phyloP scores from a whole-genome alignment of 1,140 invertebrate species.

The Zaprionus inermis region DNA sequence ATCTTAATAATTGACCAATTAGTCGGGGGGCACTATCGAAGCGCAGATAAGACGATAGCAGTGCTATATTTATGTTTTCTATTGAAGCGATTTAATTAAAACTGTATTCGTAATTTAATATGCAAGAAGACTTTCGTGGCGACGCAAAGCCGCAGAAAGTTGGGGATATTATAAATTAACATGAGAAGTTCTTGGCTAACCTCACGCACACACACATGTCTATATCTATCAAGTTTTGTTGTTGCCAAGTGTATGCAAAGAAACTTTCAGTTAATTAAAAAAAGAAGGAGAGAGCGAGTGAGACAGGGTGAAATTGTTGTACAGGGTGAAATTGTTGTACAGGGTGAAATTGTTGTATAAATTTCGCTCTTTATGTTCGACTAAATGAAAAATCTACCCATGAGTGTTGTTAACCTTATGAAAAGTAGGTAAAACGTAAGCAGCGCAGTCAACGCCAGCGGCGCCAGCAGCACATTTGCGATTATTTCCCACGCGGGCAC shows the following conservation, averaged over 20 bases:
- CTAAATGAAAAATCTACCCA: conserved; percentile 82
- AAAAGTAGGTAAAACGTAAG: conserved; percentile 69
- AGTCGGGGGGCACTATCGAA: background rate
- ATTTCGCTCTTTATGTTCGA: conserved; percentile 63
- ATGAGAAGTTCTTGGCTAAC: conserved; percentile 25
- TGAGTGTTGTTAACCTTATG: conserved; percentile 82
- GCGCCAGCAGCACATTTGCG: conserved; percentile 72
- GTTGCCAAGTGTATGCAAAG: conserved; percentile 39
- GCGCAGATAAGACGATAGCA: background rate
- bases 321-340: background rate
- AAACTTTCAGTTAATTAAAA: conserved; percentile 81
- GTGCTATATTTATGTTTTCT: background rate
- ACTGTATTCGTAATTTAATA: conserved; percentile 37
- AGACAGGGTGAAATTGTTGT: too few relatives aligned
- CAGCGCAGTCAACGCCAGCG: conserved; percentile 18
- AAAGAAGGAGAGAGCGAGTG: conserved; percentile 26
- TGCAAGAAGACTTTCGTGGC: conserved; percentile 38
- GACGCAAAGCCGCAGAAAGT: conserved; percentile 64
- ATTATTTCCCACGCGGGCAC: conserved; percentile 82
- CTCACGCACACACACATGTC: conserved; percentile 32
- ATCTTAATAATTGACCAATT: background rate
- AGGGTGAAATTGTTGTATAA: conserved; percentile 66
- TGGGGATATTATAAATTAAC: conserved; percentile 58
- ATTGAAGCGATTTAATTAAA: background rate
- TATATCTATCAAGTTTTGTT: conserved; percentile 45